Base-by-base conservation (phyloP, 2,888 invertebrate genomes). In the Abrostola triplasia region DNA sequence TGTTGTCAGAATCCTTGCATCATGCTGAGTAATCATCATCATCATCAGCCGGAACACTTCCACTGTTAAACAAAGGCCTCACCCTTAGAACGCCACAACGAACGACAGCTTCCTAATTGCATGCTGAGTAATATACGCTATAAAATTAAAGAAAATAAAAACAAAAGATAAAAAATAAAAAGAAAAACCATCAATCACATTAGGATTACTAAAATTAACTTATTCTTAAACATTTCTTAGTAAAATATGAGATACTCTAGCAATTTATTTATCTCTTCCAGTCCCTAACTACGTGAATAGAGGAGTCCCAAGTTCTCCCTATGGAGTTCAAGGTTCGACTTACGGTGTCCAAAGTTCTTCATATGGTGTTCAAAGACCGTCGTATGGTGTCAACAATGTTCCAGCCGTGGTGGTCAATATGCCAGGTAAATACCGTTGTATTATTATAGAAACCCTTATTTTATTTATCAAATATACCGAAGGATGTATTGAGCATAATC, bases 381-480 rank as follows among this genome's bases (percentile, higher is more conserved):
- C 73, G 4, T 61, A 67, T 37, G 57, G 54, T 11, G 52, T 10
- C 13, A 76, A 59, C 36, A 59, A 60, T 6, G 56, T n/a, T n/a
- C 70, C 72, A 6, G 66, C 64, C 0, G 70, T 75, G 5, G 52
- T 80, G n/a, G 55, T 75, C 42, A 76, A 59, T 11, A 59, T 70
- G 54, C 67, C 75, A 70, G 73, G 73, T 73, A 61, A 36, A 47
- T 36, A 35, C 9, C 11, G 13, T 11, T 38, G 24, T 24, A 5
- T n/a, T 12, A 5, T 35, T 42, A 36, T n/a, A n/a, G 41, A 41
- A n/a, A n/a, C 41, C 9, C n/a, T n/a, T n/a, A n/a, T 6, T 41
- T n/a, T 41, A 6, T 11, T 41, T 6, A 41, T n/a, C 5, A 41
- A 40, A n/a, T n/a, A n/a, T 41, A 41, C 24, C 4, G 4, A 24